Percentiles rank a stretch among this genome's conserved stretches.
phyloP scores from a whole-genome alignment of 2,797 vertebrate genomes.

The Pelobates cultripes region DNA sequence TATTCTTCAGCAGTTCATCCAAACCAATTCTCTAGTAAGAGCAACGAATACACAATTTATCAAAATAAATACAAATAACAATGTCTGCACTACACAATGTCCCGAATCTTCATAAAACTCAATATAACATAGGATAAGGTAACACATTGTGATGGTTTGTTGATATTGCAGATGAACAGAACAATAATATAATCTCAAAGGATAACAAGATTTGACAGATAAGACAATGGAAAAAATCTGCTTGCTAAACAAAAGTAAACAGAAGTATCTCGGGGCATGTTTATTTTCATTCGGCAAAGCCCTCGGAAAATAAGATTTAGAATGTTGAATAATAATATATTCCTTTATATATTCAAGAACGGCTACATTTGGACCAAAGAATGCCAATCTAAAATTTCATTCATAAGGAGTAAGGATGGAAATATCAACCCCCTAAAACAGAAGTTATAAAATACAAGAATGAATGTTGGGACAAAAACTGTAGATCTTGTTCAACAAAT shows the following conservation, averaged over 20 bases:
- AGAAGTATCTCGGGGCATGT: background rate
- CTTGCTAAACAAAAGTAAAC: background rate
- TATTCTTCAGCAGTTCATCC: too few species aligned
- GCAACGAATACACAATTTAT: too few species aligned
- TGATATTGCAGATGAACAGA: background rate
- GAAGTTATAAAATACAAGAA: too few species aligned
- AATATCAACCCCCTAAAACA: background rate
- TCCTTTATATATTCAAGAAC: conserved; percentile 33
- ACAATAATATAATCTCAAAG: background rate
- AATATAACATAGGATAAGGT: too few species aligned
- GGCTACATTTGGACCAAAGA: conserved; percentile 2
- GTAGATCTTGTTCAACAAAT: too few species aligned
- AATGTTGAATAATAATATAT: conserved; percentile 4
- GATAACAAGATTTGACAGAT: conserved; percentile 13
- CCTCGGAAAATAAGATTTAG: background rate
- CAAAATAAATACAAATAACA: too few species aligned
- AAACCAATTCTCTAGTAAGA: too few species aligned
- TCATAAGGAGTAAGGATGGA: background rate
- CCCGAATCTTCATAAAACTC: too few species aligned
- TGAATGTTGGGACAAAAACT: too few species aligned
- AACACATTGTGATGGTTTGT: too few species aligned
- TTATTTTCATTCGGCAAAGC: background rate
- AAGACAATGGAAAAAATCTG: conserved; percentile 3
- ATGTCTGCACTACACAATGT: too few species aligned
- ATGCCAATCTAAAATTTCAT: conserved; percentile 13